phyloP scores from a whole-genome alignment of 2,797 vertebrate species.

The Phaenicophaeus curvirostris region DNA sequence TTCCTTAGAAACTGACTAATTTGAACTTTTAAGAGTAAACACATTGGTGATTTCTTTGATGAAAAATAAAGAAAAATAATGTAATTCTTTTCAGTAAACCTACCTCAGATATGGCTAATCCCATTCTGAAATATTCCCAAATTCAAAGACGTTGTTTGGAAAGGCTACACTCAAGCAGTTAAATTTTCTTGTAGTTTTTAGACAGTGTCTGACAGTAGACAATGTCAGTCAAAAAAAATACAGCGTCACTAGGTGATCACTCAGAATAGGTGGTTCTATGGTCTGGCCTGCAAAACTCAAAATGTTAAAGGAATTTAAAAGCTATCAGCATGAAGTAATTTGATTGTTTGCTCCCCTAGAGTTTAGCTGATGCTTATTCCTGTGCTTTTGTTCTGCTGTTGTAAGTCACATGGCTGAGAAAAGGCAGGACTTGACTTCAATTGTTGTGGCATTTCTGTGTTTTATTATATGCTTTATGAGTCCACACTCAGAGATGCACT shows the following conservation, averaged over 20 bases:
- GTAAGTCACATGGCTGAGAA: neutral
- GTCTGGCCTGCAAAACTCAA: neutral
- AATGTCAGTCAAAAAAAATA: neutral
- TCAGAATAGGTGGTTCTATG: neutral
- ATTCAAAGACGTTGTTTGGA: neutral
- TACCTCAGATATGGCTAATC: neutral
- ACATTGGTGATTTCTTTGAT: neutral
- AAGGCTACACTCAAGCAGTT: neutral
- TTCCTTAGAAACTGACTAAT: neutral
- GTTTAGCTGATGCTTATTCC: neutral
- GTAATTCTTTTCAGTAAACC: neutral
- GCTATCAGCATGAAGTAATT: neutral
- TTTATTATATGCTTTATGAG: constrained; percentile 47
- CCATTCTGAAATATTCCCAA: neutral
- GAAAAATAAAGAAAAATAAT: neutral
- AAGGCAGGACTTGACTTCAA: constrained; percentile 6
- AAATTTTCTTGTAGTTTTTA: neutral
- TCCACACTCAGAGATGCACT: constrained; percentile 19
- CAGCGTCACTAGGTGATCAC: neutral
- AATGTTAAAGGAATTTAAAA: neutral
- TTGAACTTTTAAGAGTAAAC: neutral
- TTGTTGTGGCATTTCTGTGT: constrained; percentile 29
- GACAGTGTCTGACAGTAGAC: neutral
- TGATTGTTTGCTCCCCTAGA: neutral
- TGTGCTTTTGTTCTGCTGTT: neutral